Base-by-base conservation (phyloP, 2,888 invertebrate species). In the Lysandra coridon region DNA sequence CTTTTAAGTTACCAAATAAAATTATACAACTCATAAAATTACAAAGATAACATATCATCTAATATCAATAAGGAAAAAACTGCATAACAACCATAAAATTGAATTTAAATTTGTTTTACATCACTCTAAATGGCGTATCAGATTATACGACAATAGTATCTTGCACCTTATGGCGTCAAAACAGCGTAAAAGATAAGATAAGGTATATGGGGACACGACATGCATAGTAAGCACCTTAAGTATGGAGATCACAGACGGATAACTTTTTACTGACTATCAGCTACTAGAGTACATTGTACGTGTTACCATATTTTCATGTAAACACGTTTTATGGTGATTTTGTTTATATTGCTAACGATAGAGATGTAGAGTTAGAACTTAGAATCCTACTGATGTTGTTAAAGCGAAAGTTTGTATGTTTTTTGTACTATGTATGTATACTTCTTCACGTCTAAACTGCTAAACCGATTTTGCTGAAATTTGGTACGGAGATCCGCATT, bases 141-240 rank as follows among this genome's bases (percentile, higher is more conserved):
- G 69, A 69, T 69, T 69, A 69, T 33, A 37, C 33, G 69, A 69
- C 69, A 69, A 69, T 69, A 69, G 33, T 30, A 64, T 64, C 64
- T 64, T 64, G 64, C 69, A 69, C 69, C 69, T 69, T 69, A 69
- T 69, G 69, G 69, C 69, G 69, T 69, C 69, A 69, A 69, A 69
- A 69, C 69, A 69, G 33, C 69, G 69, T 69, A 69, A 33, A 37
- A 69, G 69, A 69, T 69, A 69, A 69, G 69, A 69, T 69, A 69
- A 69, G 17, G 14, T 17, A 17, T 37, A 69, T 12, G 69, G 33
- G 69, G 69, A 69, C 69, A 69, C 14, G 69, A 69, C 69, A 69
- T 69, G 69, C 33, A 69, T 69, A 69, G 33, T 69, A 37, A 69
- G 33, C 69, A 37, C 69, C 69, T 37, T 69, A 69, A 69, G 69